A percentile compares a stretch with the other conserved stretches of the same genome.
Evolutionary conservation across 2,113 vertebrate species (phyloP).

Genomic region (Apteryx mantelli): DNA sequence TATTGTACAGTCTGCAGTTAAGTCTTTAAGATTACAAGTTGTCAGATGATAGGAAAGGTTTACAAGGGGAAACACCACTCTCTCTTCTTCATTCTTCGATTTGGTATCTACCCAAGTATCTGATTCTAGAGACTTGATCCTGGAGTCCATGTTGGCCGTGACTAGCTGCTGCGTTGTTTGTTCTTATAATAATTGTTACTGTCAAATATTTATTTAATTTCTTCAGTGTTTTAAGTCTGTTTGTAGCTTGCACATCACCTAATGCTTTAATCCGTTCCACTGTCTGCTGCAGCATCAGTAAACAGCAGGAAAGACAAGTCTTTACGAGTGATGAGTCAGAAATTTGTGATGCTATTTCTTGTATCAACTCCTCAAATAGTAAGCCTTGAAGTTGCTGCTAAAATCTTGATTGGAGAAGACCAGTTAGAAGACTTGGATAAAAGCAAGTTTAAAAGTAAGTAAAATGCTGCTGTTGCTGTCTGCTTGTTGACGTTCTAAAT

Average conservation of each 20-base stretch:
- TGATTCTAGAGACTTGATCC: not conserved
- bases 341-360: constrained; percentile 98
- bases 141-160: not conserved
- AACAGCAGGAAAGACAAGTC: constrained; percentile 97
- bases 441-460: constrained; percentile 99
- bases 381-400: constrained; percentile 93
- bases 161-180: not conserved
- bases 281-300: constrained; percentile 82
- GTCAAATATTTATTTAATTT: not conserved
- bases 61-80: not conserved
- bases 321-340: constrained; percentile 96
- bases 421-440: constrained; percentile 90
- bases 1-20: not conserved
- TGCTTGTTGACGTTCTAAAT: not conserved
- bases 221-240: not conserved
- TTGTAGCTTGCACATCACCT: constrained; percentile 34
- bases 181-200: not conserved
- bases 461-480: not conserved
- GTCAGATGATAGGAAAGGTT: not conserved
- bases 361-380: constrained; percentile 90
- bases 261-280: constrained; percentile 48
- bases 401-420: constrained; percentile 95
- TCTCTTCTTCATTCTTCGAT: not conserved
- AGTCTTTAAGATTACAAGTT: not conserved
- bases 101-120: not conserved